Percentiles rank a stretch among this genome's conserved stretches.
Conservation (phyloP, 1,140 invertebrate genomes). For the Drosophila ogumai region DNA sequence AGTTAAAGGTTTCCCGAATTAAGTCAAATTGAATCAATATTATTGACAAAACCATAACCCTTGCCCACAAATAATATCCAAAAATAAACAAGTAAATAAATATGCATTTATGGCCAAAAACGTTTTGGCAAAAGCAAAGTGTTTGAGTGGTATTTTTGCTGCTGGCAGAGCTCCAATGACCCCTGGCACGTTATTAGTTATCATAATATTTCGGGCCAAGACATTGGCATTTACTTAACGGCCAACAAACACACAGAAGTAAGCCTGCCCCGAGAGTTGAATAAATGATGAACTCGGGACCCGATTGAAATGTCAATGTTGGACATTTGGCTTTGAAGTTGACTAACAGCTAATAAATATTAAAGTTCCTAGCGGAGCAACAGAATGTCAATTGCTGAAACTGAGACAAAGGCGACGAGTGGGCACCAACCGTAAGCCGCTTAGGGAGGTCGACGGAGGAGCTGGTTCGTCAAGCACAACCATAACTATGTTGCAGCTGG, state of each 20-base stretch:
- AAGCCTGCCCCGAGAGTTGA: constrained; percentile 15
- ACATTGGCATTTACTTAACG: constrained; percentile 15
- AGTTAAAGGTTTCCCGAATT: background rate
- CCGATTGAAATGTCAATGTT: constrained; percentile 65
- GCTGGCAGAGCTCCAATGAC: constrained; percentile 8
- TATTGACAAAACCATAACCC: background rate
- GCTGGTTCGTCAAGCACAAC: constrained; percentile 60
- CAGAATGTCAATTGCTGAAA: constrained; percentile 69
- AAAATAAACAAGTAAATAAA: background rate
- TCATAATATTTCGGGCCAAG: constrained; percentile 10
- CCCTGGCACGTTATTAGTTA: constrained; percentile 14
- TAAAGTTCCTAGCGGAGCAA: constrained; percentile 39
- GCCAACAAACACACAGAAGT: background rate
- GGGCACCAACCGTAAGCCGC: constrained; percentile 54
- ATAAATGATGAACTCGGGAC: constrained; percentile 26
- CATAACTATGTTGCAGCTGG: constrained; percentile 74
- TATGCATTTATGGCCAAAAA: constrained; percentile 7
- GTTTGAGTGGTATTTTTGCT: constrained; percentile 6
- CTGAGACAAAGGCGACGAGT: constrained; percentile 47
- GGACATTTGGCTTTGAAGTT: constrained; percentile 48
- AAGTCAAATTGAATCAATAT: background rate
- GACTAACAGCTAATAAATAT: constrained; percentile 59
- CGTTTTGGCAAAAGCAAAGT: constrained; percentile 7
- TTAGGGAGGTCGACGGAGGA: constrained; percentile 37
- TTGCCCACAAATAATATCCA: background rate